Evolutionary conservation across 2,113 vertebrate species (phyloP), one percentile per base, ranked within the genome.

Genomic region (Petrocephalus zakoni): DNA sequence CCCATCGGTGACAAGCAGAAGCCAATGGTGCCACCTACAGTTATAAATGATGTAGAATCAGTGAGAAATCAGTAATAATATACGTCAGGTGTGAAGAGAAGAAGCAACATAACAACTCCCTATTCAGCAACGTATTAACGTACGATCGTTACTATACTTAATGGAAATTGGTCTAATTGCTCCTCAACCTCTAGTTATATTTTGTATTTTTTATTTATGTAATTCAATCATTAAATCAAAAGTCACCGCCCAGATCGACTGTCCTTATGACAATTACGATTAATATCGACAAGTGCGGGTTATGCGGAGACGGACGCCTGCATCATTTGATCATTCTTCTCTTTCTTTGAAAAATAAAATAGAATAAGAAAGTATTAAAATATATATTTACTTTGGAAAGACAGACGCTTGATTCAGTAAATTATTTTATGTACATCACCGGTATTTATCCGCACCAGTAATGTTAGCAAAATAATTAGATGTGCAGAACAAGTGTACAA

Each of bases 1-100:
- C 17, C 2, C 29, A 81, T 37, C 29, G 51, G 17, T 37, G 52
- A 17, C 7, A 51, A 85, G 49, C 83, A 88, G 64, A 89, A 42
- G 72, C 89, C 89, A 90, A 93, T 93, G 88, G 89, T 91, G 93
- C 94, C 94, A 93, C 90, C 94, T 94, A 93, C 90, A 91, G 94
- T 89, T 89, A 29, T 17, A 78, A 68, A 29, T 68, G 11, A 42
- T 78, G 34, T 78, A 78, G 6, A 78, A 78, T 78, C 72, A 7
- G 8, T 37, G 34, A 34, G 17, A 19, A 78, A 8, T 78, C 72
- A 42, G 34, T 42, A 42, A 68, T 68, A 68, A 68, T 68, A 29
- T 68, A n/a, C 61, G 61, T 3, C 61, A 68, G 61, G 61, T 68
- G 25, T 10, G 47, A 6, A 2, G 47, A 68, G 4, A 29, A 29